phyloP scores from a whole-genome alignment of 1,140 invertebrate genomes.

The Drosophila hydei region DNA sequence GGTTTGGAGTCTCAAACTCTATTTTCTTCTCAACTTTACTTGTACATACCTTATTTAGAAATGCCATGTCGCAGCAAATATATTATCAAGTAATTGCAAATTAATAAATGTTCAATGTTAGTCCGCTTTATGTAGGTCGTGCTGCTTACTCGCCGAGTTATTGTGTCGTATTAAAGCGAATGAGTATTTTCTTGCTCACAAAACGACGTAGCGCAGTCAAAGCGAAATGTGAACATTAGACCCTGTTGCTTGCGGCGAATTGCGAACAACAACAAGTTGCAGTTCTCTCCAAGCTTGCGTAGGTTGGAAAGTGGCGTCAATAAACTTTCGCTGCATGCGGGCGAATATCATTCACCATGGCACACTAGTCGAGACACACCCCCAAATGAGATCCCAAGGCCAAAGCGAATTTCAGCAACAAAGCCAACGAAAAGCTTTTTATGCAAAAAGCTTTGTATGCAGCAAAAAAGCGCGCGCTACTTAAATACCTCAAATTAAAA shows the following conservation, averaged over 20 bases:
- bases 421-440: background rate
- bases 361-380: slow-evolving; percentile 34
- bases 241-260: slow-evolving; percentile 38
- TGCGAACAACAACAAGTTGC: slow-evolving; percentile 2
- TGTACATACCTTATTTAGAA: slow-evolving; percentile 75
- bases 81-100: slow-evolving; percentile 22
- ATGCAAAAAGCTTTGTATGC: slow-evolving; percentile 14
- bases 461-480: background rate
- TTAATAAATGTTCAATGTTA: slow-evolving; percentile 14
- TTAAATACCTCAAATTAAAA: background rate
- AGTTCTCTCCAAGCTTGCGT: slow-evolving; percentile 23
- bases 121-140: slow-evolving; percentile 50
- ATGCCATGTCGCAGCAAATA: slow-evolving; percentile 60
- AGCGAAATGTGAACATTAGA: slow-evolving; percentile 63
- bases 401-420: background rate
- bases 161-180: slow-evolving; percentile 59
- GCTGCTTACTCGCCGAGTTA: slow-evolving; percentile 50
- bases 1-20: background rate
- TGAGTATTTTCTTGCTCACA: slow-evolving; percentile 32
- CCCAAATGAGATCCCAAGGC: slow-evolving; percentile 29
- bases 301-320: slow-evolving; percentile 14
- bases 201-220: slow-evolving; percentile 20
- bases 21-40: slow-evolving; percentile 3
- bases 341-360: slow-evolving; percentile 28
- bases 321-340: slow-evolving; percentile 31